Conservation (phyloP, 2,888 invertebrate genomes). For the Hirtodrosophila cameraria region DNA sequence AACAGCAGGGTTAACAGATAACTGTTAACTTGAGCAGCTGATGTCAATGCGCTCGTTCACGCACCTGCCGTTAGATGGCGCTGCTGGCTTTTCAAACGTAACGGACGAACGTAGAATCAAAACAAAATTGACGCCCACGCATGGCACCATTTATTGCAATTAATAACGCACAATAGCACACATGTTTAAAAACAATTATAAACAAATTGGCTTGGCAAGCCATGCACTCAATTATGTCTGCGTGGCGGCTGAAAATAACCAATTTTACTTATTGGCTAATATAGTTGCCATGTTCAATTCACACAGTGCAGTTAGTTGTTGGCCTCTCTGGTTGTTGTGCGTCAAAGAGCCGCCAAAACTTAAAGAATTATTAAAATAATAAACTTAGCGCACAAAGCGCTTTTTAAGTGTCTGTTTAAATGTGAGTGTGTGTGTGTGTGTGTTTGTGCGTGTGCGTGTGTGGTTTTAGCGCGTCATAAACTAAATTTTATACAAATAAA, state of each 20-base stretch:
- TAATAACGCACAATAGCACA: constrained; percentile 58
- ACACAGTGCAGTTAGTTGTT: constrained; percentile 56
- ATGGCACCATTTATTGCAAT: constrained; percentile 57
- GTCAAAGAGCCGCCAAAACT: constrained; percentile 65
- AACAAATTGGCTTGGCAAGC: constrained; percentile 53
- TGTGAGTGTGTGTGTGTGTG: constrained; percentile 16
- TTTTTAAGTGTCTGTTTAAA: constrained; percentile 69
- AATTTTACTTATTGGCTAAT: constrained; percentile 20
- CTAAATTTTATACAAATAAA: constrained; percentile 77
- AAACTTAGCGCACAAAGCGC: constrained; percentile 65
- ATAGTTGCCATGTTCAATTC: constrained; percentile 61
- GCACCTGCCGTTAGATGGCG: too few relatives aligned
- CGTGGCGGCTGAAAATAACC: constrained; percentile 1
- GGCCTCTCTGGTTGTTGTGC: constrained; percentile 53
- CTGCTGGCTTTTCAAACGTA: too few relatives aligned
- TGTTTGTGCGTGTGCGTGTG: constrained; percentile 12
- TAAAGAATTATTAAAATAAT: constrained; percentile 74
- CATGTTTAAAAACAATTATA: constrained; percentile 41
- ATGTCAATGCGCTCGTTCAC: too few relatives aligned
- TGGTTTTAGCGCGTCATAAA: constrained; percentile 57
- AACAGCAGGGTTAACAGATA: too few relatives aligned
- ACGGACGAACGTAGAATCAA: too few relatives aligned
- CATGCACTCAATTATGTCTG: constrained; percentile 51
- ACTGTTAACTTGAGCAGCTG: too few relatives aligned
- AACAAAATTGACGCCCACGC: constrained; percentile 43